phyloP scores from a whole-genome alignment of 2,797 vertebrate genomes.

The Avahi laniger region DNA sequence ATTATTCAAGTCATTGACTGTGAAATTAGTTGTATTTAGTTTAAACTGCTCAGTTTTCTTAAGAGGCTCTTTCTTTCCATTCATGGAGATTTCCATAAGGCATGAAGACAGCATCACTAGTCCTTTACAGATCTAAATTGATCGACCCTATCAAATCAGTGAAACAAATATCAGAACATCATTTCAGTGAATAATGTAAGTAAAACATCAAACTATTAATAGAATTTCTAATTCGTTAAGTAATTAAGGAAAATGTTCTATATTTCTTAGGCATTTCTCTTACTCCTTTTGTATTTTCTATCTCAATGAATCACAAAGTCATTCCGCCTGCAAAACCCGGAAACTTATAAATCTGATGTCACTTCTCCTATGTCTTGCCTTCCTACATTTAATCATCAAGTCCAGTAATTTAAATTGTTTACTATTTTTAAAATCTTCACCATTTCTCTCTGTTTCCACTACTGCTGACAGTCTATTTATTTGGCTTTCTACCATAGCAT shows the following conservation, averaged over 20 bases:
- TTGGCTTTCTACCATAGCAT: not conserved
- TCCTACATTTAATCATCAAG: not conserved
- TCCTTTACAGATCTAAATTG: not conserved
- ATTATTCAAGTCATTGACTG: conserved; percentile 62
- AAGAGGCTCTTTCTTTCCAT: not conserved
- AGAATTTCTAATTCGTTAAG: not conserved
- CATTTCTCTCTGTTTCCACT: not conserved
- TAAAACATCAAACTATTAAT: not conserved
- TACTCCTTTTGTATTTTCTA: not conserved
- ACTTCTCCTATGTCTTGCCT: not conserved
- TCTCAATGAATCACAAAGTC: not conserved
- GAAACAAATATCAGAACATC: not conserved
- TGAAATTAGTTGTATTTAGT: conserved; percentile 64
- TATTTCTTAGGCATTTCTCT: not conserved
- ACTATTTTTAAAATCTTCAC: not conserved
- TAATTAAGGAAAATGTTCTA: not conserved
- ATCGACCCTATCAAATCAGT: not conserved
- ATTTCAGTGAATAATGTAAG: not conserved
- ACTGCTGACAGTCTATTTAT: not conserved
- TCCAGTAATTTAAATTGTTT: not conserved
- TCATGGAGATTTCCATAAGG: not conserved
- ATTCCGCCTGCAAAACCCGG: not conserved
- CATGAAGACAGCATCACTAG: not conserved
- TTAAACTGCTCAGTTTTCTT: conserved; percentile 45
- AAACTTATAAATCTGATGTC: not conserved